These are phyloP conservation scores for Jaculus jaculus DNA, from an alignment of 2,113 vertebrate species.

Conservation along the genomic window DNA sequence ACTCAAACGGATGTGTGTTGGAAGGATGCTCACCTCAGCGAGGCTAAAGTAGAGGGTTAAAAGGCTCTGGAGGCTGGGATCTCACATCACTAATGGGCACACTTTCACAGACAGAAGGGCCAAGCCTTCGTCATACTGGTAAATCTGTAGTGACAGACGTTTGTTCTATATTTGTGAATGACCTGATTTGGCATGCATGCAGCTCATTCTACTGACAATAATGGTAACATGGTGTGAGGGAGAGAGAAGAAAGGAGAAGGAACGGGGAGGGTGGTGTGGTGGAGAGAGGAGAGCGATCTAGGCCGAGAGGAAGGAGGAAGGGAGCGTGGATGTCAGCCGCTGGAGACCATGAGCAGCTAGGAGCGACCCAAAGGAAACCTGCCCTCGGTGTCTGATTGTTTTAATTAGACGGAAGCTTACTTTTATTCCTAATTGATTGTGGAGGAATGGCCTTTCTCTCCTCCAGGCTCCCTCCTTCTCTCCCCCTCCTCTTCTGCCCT, in stretches of 20 bases:
- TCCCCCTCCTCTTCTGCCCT: slow-evolving; percentile 58
- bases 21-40: slow-evolving; percentile 49
- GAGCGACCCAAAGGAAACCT: neutral
- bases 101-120: slow-evolving; percentile 84
- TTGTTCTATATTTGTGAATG: slow-evolving; percentile 88
- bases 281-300: slow-evolving; percentile 62
- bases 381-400: slow-evolving; percentile 55
- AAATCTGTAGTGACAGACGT: slow-evolving; percentile 88
- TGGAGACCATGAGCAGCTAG: neutral
- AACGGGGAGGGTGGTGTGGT: neutral
- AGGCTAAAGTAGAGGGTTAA: slow-evolving; percentile 62
- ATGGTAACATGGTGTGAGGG: slow-evolving; percentile 83
- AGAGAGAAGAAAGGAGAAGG: slow-evolving; percentile 53
- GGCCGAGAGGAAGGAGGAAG: slow-evolving; percentile 19
- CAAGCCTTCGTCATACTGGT: slow-evolving; percentile 79
- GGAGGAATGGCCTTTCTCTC: neutral
- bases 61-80: slow-evolving; percentile 66
- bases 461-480: neutral
- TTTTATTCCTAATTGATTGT: slow-evolving; percentile 47
- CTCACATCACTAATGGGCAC: slow-evolving; percentile 76
- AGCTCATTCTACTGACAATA: slow-evolving; percentile 84
- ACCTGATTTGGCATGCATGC: slow-evolving; percentile 88
- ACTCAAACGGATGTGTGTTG: slow-evolving; percentile 29
- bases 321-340: neutral
- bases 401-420: slow-evolving; percentile 28